Conservation (phyloP, 2,888 invertebrate species). For the Oligia latruncula region DNA sequence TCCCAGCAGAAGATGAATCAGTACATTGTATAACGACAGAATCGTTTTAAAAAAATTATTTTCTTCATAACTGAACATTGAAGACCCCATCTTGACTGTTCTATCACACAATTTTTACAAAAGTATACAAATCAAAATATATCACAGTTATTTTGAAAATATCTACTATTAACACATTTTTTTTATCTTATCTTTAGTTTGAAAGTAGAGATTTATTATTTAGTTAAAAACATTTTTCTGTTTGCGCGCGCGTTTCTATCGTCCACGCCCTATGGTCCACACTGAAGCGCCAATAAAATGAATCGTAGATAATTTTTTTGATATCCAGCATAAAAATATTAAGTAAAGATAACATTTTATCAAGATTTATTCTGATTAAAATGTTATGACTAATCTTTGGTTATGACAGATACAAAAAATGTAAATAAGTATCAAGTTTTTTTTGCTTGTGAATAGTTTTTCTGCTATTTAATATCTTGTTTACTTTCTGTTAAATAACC, state of each 20-base stretch:
- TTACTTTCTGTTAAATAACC: neutral
- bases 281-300: conserved; percentile 26
- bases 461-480: neutral
- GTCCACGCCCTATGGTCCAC: neutral
- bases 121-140: neutral
- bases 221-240: conserved; percentile 7
- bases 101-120: neutral
- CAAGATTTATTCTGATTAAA: conserved; percentile 38
- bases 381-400: neutral
- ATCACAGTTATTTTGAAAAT: conserved; percentile 31
- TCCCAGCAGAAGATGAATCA: conserved; percentile 57
- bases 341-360: conserved; percentile 54
- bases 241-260: conserved; percentile 8
- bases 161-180: conserved; percentile 11
- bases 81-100: conserved; percentile 29
- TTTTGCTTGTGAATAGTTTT: neutral
- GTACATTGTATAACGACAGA: conserved; percentile 46
- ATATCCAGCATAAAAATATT: conserved; percentile 24
- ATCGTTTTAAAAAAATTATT: conserved; percentile 45
- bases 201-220: neutral
- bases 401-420: neutral
- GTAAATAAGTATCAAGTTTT: neutral
- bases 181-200: conserved; percentile 18
- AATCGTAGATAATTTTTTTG: conserved; percentile 31
- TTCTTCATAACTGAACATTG: conserved; percentile 44